These are phyloP conservation scores for Germaria angustata DNA, from an alignment of 2,888 invertebrate genomes.

Conservation along the genomic window DNA sequence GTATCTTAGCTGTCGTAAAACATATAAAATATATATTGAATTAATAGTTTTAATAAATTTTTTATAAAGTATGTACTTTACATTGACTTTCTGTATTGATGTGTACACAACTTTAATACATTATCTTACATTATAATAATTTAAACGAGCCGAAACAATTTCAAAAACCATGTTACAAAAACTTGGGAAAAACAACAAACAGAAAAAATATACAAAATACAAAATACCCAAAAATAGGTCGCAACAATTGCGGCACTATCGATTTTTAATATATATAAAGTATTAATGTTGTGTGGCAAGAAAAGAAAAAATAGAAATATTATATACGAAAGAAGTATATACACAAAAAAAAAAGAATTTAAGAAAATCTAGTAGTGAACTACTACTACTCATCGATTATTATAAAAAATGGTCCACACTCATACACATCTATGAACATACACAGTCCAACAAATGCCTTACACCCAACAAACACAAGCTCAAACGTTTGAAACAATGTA, in stretches of 20 bases:
- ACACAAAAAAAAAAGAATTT: conserved; percentile 18
- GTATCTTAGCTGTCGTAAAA: too few species aligned
- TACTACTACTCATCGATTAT: conserved; percentile 37
- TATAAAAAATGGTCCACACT: not conserved
- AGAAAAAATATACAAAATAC: not conserved
- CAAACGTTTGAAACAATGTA: not conserved
- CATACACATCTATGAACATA: not conserved
- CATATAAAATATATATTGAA: too few species aligned
- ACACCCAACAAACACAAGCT: not conserved
- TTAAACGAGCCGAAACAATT: conserved; percentile 54
- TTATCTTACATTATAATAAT: conserved; percentile 25
- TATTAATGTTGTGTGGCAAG: conserved; percentile 24
- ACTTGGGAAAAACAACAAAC: conserved; percentile 7
- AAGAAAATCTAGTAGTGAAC: conserved; percentile 17
- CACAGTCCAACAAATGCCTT: not conserved
- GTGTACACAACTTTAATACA: not conserved
- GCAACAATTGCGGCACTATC: conserved; percentile 66
- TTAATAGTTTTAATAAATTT: too few species aligned
- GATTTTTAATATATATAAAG: conserved; percentile 57
- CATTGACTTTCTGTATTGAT: too few species aligned
- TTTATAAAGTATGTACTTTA: too few species aligned
- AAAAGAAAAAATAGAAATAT: conserved; percentile 25
- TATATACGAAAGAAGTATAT: not conserved
- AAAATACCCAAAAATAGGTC: conserved; percentile 60
- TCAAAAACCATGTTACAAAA: conserved; percentile 46